Evolutionary conservation across 2,888 invertebrate genomes (phyloP).

Genomic region (Lochmaea capreae): DNA sequence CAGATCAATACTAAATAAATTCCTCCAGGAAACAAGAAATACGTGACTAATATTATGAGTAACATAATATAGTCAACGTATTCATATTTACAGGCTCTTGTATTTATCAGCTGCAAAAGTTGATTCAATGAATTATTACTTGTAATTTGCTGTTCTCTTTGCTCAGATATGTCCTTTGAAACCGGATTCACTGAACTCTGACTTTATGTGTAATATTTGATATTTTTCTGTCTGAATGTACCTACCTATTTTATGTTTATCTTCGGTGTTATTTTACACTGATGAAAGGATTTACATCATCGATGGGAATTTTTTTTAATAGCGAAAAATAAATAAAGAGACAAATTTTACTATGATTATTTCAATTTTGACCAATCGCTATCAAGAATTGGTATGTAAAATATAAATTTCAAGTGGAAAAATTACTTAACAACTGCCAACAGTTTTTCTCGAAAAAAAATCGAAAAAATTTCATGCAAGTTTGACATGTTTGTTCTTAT

Average conservation of each 20-base stretch:
- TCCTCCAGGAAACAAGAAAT: background rate
- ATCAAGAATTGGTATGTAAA: too few relatives aligned
- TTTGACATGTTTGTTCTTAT: too few relatives aligned
- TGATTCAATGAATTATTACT: constrained; percentile 12
- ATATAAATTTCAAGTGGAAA: too few relatives aligned
- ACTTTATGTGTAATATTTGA: background rate
- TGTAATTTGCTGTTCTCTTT: constrained; percentile 2
- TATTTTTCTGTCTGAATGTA: background rate
- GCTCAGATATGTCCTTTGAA: constrained; percentile 6
- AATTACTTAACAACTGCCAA: too few relatives aligned
- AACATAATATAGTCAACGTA: background rate
- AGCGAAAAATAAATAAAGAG: too few relatives aligned
- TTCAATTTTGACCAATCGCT: too few relatives aligned
- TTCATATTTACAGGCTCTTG: background rate
- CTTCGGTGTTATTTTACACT: background rate
- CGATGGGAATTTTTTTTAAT: too few relatives aligned
- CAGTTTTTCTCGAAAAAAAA: too few relatives aligned
- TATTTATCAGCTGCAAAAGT: background rate
- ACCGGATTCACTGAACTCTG: background rate
- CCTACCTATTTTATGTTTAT: background rate
- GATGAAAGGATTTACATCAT: background rate
- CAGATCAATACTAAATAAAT: constrained; percentile 4
- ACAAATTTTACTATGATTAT: too few relatives aligned
- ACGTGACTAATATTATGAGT: background rate
- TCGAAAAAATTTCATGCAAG: too few relatives aligned